phyloP scores from a whole-genome alignment of 2,888 invertebrate species.

The Pyrocoelia pectoralis region DNA sequence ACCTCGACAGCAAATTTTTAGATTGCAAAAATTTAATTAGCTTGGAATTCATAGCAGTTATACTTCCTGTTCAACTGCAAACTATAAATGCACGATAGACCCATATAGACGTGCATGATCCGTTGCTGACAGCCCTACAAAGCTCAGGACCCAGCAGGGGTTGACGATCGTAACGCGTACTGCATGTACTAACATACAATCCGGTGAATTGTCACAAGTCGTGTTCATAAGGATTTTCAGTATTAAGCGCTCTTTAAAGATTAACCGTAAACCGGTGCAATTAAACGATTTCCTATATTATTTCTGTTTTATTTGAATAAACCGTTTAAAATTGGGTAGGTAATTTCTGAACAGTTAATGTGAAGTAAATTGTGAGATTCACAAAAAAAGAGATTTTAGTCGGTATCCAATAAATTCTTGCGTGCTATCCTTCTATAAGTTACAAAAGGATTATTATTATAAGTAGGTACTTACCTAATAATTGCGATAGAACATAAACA shows the following conservation, averaged over 20 bases:
- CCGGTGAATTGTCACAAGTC: conserved; percentile 18
- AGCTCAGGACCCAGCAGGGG: conserved; percentile 53
- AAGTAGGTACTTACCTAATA: too few relatives aligned
- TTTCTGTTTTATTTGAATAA: too few relatives aligned
- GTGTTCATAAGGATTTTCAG: conserved; percentile 9
- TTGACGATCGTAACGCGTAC: conserved; percentile 47
- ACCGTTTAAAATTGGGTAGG: too few relatives aligned
- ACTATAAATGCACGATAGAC: conserved; percentile 40
- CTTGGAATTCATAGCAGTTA: not conserved
- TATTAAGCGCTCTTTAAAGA: conserved; percentile 2
- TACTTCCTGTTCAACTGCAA: conserved; percentile 34
- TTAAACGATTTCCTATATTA: not conserved
- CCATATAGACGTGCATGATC: conserved; percentile 51
- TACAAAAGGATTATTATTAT: too few relatives aligned
- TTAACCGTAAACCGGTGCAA: not conserved
- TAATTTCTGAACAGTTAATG: too few relatives aligned
- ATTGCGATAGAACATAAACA: too few relatives aligned
- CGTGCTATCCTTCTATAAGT: too few relatives aligned
- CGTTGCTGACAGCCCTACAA: conserved; percentile 57
- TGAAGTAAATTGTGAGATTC: too few relatives aligned
- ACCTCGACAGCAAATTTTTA: too few relatives aligned
- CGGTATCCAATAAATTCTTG: too few relatives aligned
- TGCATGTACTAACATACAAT: conserved; percentile 38
- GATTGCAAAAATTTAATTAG: not conserved
- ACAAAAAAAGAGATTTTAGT: too few relatives aligned